phyloP scores from a whole-genome alignment of 1,140 invertebrate species.

The Drosophila guanche region DNA sequence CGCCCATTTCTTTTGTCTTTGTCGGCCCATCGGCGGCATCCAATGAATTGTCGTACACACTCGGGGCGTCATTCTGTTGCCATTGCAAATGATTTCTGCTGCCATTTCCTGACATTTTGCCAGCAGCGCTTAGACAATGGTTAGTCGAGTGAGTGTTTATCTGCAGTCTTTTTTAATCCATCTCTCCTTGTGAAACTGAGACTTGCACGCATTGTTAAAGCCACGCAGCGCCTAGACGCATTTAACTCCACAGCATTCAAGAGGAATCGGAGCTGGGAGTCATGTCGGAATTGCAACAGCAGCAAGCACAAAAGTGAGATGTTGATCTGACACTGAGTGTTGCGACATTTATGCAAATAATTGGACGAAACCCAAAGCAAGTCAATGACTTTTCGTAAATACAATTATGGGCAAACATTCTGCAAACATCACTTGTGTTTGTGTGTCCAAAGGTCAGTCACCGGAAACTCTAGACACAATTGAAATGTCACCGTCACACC shows the following conservation, averaged over 20 bases:
- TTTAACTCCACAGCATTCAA: no score
- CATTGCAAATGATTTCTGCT: conserved; percentile 64
- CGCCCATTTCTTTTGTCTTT: conserved; percentile 15
- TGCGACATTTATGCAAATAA: conserved; percentile 67
- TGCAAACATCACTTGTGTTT: no score
- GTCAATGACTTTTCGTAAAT: conserved; percentile 59
- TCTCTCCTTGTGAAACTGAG: conserved; percentile 41
- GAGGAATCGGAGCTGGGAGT: conserved; percentile 7
- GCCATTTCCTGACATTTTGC: conserved; percentile 72
- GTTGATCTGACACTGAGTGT: no score
- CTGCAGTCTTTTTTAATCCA: conserved; percentile 65
- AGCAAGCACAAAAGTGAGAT: no score
- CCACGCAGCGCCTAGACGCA: not conserved
- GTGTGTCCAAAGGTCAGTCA: conserved; percentile 7
- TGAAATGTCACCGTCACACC: conserved; percentile 46
- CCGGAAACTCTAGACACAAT: conserved; percentile 15
- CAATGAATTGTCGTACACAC: conserved; percentile 72
- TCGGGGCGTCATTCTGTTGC: conserved; percentile 58
- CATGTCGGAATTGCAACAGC: not conserved
- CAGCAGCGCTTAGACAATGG: conserved; percentile 72
- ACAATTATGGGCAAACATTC: conserved; percentile 52
- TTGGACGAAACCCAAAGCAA: conserved; percentile 17
- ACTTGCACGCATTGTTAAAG: conserved; percentile 56
- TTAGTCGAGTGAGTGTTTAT: conserved; percentile 46
- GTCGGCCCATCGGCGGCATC: conserved; percentile 12